Conservation (phyloP, 2,113 vertebrate species). For the Pongo abelii region DNA sequence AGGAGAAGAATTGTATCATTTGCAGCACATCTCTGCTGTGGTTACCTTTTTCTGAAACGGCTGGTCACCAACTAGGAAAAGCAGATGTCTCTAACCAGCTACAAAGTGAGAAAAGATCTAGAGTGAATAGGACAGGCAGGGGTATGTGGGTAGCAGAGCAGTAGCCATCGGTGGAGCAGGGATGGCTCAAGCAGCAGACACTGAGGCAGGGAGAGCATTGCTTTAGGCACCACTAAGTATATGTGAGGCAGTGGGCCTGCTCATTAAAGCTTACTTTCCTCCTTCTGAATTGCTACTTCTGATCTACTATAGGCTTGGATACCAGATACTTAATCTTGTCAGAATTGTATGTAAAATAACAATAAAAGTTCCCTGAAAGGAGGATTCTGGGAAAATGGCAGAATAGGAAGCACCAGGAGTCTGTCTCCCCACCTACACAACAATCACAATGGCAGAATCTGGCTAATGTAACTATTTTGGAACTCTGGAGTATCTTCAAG, state of each 20-base stretch:
- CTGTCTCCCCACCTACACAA: neutral
- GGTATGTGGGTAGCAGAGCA: neutral
- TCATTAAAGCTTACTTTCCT: neutral
- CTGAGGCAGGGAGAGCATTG: neutral
- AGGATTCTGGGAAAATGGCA: neutral
- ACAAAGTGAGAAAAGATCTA: neutral
- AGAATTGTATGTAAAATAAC: neutral
- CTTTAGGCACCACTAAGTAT: neutral
- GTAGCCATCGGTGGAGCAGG: neutral
- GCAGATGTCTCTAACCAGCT: neutral
- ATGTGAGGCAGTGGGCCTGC: neutral
- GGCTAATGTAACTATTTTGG: neutral
- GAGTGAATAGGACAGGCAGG: too few relatives aligned
- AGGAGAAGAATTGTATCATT: neutral
- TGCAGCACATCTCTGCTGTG: neutral
- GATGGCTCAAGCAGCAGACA: neutral
- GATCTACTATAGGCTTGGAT: neutral
- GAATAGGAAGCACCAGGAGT: neutral
- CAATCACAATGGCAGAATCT: neutral
- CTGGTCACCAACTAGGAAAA: neutral
- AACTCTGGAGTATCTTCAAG: neutral
- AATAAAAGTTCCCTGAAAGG: neutral
- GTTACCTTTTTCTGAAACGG: neutral
- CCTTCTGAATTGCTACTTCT: neutral
- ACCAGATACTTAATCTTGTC: neutral